phyloP scores from a whole-genome alignment of 2,113 vertebrate genomes.

The Charadrius vociferus region DNA sequence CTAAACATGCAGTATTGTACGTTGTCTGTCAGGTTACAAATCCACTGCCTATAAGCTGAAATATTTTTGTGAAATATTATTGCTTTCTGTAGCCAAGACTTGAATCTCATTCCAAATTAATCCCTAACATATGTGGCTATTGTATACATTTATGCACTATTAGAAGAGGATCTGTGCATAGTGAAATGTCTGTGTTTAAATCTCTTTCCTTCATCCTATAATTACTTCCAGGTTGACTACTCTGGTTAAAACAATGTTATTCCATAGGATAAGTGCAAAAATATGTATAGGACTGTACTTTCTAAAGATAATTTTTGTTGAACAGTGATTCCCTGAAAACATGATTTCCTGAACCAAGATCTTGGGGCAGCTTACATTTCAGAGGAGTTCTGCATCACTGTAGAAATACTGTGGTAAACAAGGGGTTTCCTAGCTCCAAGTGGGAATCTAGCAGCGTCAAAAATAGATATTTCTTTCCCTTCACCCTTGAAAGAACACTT shows the following conservation, averaged over 20 bases:
- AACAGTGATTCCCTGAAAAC: background rate
- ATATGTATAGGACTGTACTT: background rate
- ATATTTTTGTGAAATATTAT: background rate
- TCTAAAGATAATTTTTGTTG: background rate
- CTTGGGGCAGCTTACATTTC: background rate
- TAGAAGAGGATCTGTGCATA: background rate
- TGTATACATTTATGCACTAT: background rate
- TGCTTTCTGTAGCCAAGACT: background rate
- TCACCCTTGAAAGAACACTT: slow-evolving; percentile 1
- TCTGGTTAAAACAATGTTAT: background rate
- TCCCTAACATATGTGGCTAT: background rate
- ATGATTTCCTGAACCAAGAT: background rate
- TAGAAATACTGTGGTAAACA: background rate
- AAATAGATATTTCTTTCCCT: background rate
- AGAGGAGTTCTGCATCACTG: background rate
- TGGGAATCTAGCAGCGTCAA: background rate
- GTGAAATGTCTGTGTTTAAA: background rate
- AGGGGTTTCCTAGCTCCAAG: background rate
- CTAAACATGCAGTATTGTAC: background rate
- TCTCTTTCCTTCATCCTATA: background rate
- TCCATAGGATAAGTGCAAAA: background rate
- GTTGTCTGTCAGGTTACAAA: background rate
- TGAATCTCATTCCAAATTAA: background rate
- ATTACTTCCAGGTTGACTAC: background rate
- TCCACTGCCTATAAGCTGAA: background rate